phyloP scores from a whole-genome alignment of 2,797 vertebrate genomes.

The Catostomus latipinnis region DNA sequence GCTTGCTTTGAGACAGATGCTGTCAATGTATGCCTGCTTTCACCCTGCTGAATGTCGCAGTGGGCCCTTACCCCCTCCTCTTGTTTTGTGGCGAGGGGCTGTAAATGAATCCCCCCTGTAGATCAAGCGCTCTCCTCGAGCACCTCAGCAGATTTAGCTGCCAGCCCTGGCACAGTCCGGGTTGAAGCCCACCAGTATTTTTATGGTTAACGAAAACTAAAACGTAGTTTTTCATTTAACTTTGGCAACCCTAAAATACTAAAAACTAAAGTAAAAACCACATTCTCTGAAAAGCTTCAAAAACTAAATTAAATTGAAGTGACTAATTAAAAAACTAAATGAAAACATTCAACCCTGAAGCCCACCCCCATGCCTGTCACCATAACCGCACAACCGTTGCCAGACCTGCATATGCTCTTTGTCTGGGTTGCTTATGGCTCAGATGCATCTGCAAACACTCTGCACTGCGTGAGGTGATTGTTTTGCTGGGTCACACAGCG shows the following conservation, averaged over 20 bases:
- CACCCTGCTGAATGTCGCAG: slow-evolving; percentile 56
- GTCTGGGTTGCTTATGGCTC: slow-evolving; percentile 71
- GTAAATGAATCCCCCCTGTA: slow-evolving; percentile 45
- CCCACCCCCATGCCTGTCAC: too few relatives aligned
- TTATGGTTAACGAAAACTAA: too few relatives aligned
- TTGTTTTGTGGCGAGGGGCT: slow-evolving; percentile 28
- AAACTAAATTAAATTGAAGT: too few relatives aligned
- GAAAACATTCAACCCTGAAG: too few relatives aligned
- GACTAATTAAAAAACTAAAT: too few relatives aligned
- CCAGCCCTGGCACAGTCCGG: slow-evolving; percentile 62
- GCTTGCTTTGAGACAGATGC: slow-evolving; percentile 56
- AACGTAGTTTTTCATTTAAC: too few relatives aligned
- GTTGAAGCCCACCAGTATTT: slow-evolving; percentile 60
- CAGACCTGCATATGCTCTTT: slow-evolving; percentile 74
- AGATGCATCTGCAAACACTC: slow-evolving; percentile 66
- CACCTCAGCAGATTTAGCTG: slow-evolving; percentile 64
- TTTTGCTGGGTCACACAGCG: slow-evolving; percentile 63
- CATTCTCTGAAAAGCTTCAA: too few relatives aligned
- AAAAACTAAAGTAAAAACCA: too few relatives aligned
- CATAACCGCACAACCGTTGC: slow-evolving; percentile 49
- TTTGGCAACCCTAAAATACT: too few relatives aligned
- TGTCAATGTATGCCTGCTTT: slow-evolving; percentile 57
- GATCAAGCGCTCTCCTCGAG: slow-evolving; percentile 36
- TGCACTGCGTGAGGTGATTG: slow-evolving; percentile 67
- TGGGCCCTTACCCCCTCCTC: slow-evolving; percentile 42